These are phyloP conservation scores for Porites australiensis DNA, from an alignment of 64 coral and sea anemone genomes.

Conservation along the genomic window DNA sequence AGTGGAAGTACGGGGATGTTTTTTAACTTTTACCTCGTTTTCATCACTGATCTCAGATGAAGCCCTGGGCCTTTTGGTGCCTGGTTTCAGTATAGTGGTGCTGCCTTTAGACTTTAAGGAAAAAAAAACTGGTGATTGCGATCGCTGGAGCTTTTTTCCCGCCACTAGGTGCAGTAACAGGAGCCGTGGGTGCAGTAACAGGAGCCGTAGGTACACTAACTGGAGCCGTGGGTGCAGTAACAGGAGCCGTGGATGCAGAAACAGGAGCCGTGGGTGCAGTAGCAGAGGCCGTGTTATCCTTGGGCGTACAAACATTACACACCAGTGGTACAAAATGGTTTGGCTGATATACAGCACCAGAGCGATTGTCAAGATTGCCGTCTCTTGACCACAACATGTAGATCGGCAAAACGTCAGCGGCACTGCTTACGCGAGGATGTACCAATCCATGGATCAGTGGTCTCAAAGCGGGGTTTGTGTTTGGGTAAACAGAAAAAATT, in stretches of 20 bases:
- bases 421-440: slow-evolving; percentile 27
- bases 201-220: too few species aligned
- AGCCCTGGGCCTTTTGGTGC: slow-evolving; percentile 54
- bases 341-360: slow-evolving; percentile 46
- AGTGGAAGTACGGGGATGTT: slow-evolving; percentile 40
- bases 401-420: slow-evolving; percentile 36
- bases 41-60: slow-evolving; percentile 27
- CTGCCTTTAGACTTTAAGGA: neutral
- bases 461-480: slow-evolving; percentile 46
- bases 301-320: neutral
- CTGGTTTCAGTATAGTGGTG: slow-evolving; percentile 39
- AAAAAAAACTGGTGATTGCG: slow-evolving; percentile 33
- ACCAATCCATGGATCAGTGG: slow-evolving; percentile 39
- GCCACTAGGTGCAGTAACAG: slow-evolving; percentile 15
- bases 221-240: too few species aligned
- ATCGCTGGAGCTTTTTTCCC: slow-evolving; percentile 45
- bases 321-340: slow-evolving; percentile 51
- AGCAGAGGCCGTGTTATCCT: too few species aligned
- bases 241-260: too few species aligned
- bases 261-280: too few species aligned
- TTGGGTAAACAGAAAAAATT: slow-evolving; percentile 55
- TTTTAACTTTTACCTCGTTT: slow-evolving; percentile 42
- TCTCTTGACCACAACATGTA: slow-evolving; percentile 52
- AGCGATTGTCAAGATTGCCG: slow-evolving; percentile 50
- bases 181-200: too few species aligned